Evolutionary conservation across 23 tunicate genomes (phyloP), one percentile per base, ranked within the genome.

Genomic region (Oikopleura vanhoeffeni): DNA sequence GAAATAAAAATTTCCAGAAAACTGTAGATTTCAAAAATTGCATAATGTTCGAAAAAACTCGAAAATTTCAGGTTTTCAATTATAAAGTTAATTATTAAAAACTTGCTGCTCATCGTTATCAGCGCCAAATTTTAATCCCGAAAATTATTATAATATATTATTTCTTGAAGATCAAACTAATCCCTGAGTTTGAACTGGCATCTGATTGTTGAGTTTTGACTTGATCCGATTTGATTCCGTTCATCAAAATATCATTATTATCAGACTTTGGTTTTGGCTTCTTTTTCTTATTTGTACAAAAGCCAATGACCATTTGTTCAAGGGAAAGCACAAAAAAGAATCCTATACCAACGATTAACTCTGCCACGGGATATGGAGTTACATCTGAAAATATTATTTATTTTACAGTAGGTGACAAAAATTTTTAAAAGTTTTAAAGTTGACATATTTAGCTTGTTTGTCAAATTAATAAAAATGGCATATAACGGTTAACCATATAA

Each of bases 251-350:
- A 33, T 0, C 36, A 38, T 39, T 84, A 60, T 64, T 60, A 35
- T 84, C 32, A 0, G 40, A 84, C 1, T 84, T 67, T 0, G 1
- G 84, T 60, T 84, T 36, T 84, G 60, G 28, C 34, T 84, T 40
- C 27, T 57, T 42, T 38, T 76, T 84, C n/a, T n/a, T n/a, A 28
- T 76, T 76, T 40, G 39, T 84, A 67, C 85, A 89, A 77, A 86
- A 87, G 39, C 76, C 64, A 76, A 85, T 76, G 32, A 89, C 89
- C 18, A 84, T 38, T 41, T 89, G 92, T 40, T 89, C 92, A 30
- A 89, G 57, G n/a, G 85, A 76, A 87, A 89, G 67, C 35, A 89
- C 92, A 40, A 89, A 87, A 67, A 89, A 89, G 84, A 89, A 89
- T 2, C 92, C 92, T 13, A 60, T 39, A 0, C 87, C 87, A 0